These are phyloP conservation scores for Diplolepis rosae DNA, from an alignment of 2,888 invertebrate genomes.

Conservation along the genomic window DNA sequence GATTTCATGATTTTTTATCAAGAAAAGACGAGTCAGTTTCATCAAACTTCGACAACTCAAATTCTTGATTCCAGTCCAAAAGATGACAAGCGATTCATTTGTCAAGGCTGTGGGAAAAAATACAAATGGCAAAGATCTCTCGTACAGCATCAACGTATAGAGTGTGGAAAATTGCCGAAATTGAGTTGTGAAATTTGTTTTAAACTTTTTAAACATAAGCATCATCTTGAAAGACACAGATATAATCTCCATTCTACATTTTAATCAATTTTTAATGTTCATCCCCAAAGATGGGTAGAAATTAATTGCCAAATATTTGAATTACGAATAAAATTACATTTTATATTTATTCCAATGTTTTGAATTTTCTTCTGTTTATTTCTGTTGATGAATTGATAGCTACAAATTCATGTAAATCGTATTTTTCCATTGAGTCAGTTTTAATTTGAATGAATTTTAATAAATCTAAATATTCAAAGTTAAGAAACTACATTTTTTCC, in stretches of 20 bases:
- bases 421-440: no score
- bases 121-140: constrained; percentile 68
- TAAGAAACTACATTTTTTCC: no score
- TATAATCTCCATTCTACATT: not conserved
- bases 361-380: no score
- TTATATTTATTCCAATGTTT: no score
- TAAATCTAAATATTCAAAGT: no score
- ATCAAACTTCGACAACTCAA: not conserved
- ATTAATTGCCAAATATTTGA: not conserved
- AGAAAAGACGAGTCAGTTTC: not conserved
- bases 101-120: constrained; percentile 63
- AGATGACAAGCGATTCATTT: constrained; percentile 54
- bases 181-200: constrained; percentile 68
- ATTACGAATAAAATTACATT: not conserved
- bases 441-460: no score
- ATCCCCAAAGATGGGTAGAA: not conserved
- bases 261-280: not conserved
- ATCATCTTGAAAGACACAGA: constrained; percentile 69
- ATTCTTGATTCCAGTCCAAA: not conserved
- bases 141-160: constrained; percentile 63
- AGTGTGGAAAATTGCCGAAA: constrained; percentile 66
- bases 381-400: no score
- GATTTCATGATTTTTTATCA: not conserved
- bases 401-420: no score
- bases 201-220: constrained; percentile 74